Percentiles rank a stretch among this genome's conserved stretches.
Conservation (phyloP, 1,140 invertebrate species). For the Aphaenogaster ashmeadi region DNA sequence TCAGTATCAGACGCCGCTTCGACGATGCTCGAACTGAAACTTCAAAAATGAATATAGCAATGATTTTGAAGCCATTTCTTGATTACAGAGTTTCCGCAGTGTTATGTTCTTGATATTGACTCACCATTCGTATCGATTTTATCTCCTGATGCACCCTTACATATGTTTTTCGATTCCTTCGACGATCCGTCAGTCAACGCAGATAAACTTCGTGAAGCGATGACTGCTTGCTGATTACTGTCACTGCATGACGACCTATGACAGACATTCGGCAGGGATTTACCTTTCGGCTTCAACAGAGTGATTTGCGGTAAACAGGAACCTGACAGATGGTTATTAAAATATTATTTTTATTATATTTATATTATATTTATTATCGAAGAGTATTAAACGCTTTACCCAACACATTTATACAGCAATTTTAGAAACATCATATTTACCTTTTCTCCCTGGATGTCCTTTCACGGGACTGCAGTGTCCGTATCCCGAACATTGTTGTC, state of each 20-base stretch:
- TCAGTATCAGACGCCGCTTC: constrained; percentile 78
- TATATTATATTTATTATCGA: not conserved
- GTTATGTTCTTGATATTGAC: not conserved
- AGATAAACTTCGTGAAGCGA: constrained; percentile 66
- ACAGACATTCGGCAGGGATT: constrained; percentile 21
- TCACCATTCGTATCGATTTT: constrained; percentile 73
- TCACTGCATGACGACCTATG: constrained; percentile 15
- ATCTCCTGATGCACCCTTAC: constrained; percentile 79
- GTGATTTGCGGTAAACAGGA: constrained; percentile 54
- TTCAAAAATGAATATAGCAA: not conserved
- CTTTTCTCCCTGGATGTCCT: constrained; percentile 57
- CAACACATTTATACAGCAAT: constrained; percentile 47
- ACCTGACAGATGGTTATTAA: constrained; percentile 54
- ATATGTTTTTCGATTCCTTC: constrained; percentile 77
- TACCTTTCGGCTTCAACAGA: constrained; percentile 67
- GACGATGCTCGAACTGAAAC: constrained; percentile 72
- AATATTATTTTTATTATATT: not conserved
- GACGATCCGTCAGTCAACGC: constrained; percentile 45
- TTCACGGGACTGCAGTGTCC: constrained; percentile 74
- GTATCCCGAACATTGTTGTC: constrained; percentile 74
- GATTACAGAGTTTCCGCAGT: not conserved
- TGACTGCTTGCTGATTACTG: constrained; percentile 19
- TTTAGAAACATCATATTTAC: constrained; percentile 47
- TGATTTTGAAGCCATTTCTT: constrained; percentile 3
- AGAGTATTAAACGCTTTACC: not conserved